A percentile compares a stretch with the other conserved stretches of the same genome.
These are phyloP conservation scores for Zootermopsis nevadensis DNA, from an alignment of 2,888 invertebrate genomes.

Conservation along the genomic window DNA sequence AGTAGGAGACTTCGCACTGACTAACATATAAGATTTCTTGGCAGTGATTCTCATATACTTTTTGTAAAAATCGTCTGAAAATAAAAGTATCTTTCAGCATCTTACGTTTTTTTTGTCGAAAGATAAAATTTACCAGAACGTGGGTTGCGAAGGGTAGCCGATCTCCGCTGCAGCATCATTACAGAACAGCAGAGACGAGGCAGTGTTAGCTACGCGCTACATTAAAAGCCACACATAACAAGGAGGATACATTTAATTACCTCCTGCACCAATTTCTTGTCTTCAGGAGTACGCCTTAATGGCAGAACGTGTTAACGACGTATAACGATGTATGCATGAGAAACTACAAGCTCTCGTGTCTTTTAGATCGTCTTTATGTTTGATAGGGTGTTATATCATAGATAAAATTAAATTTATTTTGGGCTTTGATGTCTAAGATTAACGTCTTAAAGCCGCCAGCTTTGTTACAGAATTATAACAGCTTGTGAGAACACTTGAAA, in stretches of 20 bases:
- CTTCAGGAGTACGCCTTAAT: neutral
- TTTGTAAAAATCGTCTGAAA: neutral
- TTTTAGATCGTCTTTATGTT: no score
- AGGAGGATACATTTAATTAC: conserved; percentile 10
- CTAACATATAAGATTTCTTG: neutral
- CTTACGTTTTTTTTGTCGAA: no score
- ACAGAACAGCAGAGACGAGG: neutral
- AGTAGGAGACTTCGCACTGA: neutral
- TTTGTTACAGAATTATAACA: no score
- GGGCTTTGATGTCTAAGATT: no score
- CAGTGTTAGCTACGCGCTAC: neutral
- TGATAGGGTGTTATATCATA: no score
- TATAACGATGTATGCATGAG: neutral
- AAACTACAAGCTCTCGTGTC: no score
- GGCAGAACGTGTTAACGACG: neutral
- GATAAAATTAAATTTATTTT: no score
- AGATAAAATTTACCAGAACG: neutral
- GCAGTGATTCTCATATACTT: neutral
- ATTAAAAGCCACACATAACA: neutral
- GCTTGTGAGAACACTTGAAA: no score
- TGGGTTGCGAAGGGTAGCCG: neutral
- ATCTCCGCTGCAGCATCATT: neutral
- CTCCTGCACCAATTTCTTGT: neutral
- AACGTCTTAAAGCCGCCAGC: no score
- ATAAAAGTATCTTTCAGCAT: neutral